Conservation (phyloP, 2,797 vertebrate genomes). For the Potorous gilbertii region DNA sequence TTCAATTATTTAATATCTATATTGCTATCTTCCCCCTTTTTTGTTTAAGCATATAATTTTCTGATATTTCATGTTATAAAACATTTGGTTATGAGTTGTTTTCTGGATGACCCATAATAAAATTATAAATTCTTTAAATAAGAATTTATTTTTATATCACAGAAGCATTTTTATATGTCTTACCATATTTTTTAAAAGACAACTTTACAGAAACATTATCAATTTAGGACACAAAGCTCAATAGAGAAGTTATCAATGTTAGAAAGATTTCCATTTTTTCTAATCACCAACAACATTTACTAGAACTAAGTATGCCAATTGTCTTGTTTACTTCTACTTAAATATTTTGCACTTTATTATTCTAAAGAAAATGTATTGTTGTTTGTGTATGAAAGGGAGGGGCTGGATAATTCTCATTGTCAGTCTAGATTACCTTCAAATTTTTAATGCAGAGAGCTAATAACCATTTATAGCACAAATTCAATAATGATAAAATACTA, state of each 20-base stretch:
- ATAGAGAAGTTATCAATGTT: background rate
- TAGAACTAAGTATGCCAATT: background rate
- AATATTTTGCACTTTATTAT: background rate
- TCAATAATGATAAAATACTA: background rate
- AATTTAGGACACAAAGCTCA: background rate
- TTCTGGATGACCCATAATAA: constrained; percentile 18
- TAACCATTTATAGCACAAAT: background rate
- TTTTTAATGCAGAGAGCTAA: background rate
- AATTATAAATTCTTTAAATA: background rate
- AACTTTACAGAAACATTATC: constrained; percentile 7
- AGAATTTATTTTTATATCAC: background rate
- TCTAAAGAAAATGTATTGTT: background rate
- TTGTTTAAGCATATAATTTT: background rate
- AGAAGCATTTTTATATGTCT: constrained; percentile 8
- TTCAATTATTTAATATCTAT: background rate
- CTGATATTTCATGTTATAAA: background rate
- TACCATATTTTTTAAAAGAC: constrained; percentile 23
- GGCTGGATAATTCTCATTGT: background rate
- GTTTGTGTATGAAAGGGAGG: background rate
- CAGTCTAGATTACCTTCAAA: constrained; percentile 13
- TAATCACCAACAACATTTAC: background rate
- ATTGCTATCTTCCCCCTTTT: background rate
- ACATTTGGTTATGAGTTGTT: background rate
- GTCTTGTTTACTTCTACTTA: constrained; percentile 11
- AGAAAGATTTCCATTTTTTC: background rate